Evolutionary conservation across 2,797 vertebrate genomes (phyloP), one percentile per base, ranked within the genome.

Genomic region (Malacoraja senta): DNA sequence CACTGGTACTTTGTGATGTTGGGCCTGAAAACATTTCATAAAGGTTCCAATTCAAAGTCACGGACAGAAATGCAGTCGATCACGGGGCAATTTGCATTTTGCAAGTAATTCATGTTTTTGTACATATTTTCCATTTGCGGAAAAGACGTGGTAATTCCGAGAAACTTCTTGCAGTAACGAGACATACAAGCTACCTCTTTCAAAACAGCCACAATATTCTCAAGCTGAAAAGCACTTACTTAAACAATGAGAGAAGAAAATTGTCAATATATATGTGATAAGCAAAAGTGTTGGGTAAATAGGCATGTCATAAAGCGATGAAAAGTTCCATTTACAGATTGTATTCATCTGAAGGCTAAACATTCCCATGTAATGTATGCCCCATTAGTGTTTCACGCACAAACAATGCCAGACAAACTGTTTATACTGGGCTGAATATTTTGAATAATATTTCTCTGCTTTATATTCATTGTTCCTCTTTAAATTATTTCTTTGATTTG

Each of bases 281-380:
- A 86, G 61, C 83, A 86, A 86, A 65, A 65, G 61, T 88, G 63
- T 88, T 88, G 84, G 63, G 84, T 88, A 88, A 68, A 88, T 88
- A 88, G 63, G 84, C 63, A 35, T 88, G 84, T 88, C 61, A 88
- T 88, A 88, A 88, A 8, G 61, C 61, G 35, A 65, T 88, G 84
- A 88, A 68, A 68, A 35, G 61, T 88, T 88, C n/a, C 84, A 88
- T 88, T 88, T 88, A 88, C n/a, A 35, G 84, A 35, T 88, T 65
- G n/a, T 21, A 68, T 32, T 88, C n/a, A 88, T 32, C 84, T 88
- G 84, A n/a, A 88, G n/a, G 63, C 8, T 35, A 63, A 88, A 88
- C 84, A 88, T 88, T 88, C 84, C 84, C 63, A 88, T 68, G 63
- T 68, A 65, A 68, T 68, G 17, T 88, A 88, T 68, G 61, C 32